Base-by-base conservation (phyloP, 2,888 invertebrate genomes). In the Cantharis nigra region DNA sequence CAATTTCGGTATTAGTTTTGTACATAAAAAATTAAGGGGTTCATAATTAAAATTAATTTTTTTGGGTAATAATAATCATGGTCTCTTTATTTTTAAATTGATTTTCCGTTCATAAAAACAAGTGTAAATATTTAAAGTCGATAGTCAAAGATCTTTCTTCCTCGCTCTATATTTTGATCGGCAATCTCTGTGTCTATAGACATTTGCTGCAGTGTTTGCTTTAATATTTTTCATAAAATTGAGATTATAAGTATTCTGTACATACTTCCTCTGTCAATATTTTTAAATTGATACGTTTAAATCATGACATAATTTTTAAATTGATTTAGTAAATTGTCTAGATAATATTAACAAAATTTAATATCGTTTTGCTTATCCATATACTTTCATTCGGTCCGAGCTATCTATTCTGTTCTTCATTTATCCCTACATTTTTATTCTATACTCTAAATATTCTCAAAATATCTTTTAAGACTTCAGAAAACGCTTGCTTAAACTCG, bases 211-310 rank as follows among this genome's bases (percentile, higher is more conserved):
- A 85, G 84, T 87, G 88, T 88, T 88, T 88, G 85, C 87, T 86
- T 86, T 86, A 86, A 87, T 88, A 88, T 88, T 88, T 88, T 88
- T 87, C 88, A 87, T 87, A 87, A 88, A 87, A 88, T 87, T 87
- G 87, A 87, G 87, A 88, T 88, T 87, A 88, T 87, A 86, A 87
- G 86, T 86, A 86, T 86, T 86, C 85, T 82, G 84, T 84, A 85
- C 84, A 85, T 85, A 87, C 86, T 84, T 85, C 86, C 85, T 86
- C 83, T 85, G 87, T 86, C 85, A 87, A 87, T 87, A 87, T 86
- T 87, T 87, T 87, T 84, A 83, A 80, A 83, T 80, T 84, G 84
- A 81, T 84, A 80, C 82, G 82, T 83, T 84, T 83, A 80, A 79
- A 76, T 77, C 75, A 69, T 76, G 76, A 76, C 78, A 76, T 75